Conservation (phyloP, 2,113 vertebrate genomes). For the Terrapene triunguis region DNA sequence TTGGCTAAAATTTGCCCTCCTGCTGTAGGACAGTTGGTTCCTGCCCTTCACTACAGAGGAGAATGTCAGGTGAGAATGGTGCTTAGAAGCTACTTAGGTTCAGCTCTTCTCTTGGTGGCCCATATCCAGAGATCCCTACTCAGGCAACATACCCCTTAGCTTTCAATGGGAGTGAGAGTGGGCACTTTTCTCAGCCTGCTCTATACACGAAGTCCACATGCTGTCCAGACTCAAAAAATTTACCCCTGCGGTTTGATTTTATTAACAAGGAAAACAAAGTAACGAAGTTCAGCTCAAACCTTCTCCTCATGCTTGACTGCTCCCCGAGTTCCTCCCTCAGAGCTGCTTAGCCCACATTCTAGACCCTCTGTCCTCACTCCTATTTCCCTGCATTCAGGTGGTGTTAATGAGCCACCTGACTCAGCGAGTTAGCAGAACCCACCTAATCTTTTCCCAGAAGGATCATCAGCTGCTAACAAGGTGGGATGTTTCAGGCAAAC, state of each 20-base stretch:
- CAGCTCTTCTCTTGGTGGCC: neutral
- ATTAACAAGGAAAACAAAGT: neutral
- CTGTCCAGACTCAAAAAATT: neutral
- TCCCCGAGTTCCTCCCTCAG: neutral
- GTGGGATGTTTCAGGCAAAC: accelerated
- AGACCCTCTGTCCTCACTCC: neutral
- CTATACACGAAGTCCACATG: neutral
- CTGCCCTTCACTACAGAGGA: neutral
- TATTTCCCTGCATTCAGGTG: neutral
- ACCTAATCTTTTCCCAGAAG: neutral
- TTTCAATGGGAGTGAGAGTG: neutral
- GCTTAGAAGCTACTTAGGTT: neutral
- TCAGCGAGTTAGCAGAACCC: neutral
- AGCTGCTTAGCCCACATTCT: neutral
- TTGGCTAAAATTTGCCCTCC: neutral
- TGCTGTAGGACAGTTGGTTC: neutral
- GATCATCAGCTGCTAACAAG: neutral
- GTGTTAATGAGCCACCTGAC: constrained; percentile 21
- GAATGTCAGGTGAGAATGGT: neutral
- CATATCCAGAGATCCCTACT: neutral
- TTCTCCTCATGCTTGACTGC: accelerated
- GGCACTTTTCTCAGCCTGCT: neutral
- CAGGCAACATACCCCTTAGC: neutral
- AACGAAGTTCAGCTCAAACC: accelerated
- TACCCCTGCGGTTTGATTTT: neutral